These are phyloP conservation scores for Nannoperca australis DNA, from an alignment of 2,797 vertebrate genomes.

Conservation along the genomic window DNA sequence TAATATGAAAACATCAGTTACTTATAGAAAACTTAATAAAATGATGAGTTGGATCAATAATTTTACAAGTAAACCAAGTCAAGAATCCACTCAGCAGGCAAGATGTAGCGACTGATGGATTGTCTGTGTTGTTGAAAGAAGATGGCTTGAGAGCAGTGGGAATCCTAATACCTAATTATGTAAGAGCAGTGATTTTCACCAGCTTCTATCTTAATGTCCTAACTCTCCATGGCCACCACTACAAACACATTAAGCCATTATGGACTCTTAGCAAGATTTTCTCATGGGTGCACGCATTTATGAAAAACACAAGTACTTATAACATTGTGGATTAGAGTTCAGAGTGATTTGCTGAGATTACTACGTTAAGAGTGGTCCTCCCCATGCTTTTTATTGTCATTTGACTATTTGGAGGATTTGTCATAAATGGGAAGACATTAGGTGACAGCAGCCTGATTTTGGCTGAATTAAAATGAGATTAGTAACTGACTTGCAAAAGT, in stretches of 20 bases:
- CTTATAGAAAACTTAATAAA: constrained; percentile 11
- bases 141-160: constrained; percentile 37
- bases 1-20: constrained; percentile 4
- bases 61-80: constrained; percentile 22
- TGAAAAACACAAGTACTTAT: constrained; percentile 34
- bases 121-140: constrained; percentile 29
- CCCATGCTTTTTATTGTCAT: constrained; percentile 31
- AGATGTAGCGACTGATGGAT: constrained; percentile 29
- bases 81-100: constrained; percentile 8
- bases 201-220: constrained; percentile 61
- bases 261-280: constrained; percentile 47
- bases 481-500: constrained; percentile 36
- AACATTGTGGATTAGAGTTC: constrained; percentile 31
- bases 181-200: constrained; percentile 63
- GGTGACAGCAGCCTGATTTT: constrained; percentile 24
- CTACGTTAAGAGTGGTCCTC: not conserved
- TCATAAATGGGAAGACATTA: constrained; percentile 49
- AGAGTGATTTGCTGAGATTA: constrained; percentile 34
- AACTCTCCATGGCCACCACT: constrained; percentile 56
- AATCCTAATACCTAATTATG: constrained; percentile 61
- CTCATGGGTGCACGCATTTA: constrained; percentile 50
- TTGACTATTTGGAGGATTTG: constrained; percentile 35
- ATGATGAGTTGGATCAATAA: not conserved
- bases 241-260: constrained; percentile 75
- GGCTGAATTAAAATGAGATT: constrained; percentile 48